phyloP scores from a whole-genome alignment of 2,113 vertebrate genomes.

The Felis chaus region DNA sequence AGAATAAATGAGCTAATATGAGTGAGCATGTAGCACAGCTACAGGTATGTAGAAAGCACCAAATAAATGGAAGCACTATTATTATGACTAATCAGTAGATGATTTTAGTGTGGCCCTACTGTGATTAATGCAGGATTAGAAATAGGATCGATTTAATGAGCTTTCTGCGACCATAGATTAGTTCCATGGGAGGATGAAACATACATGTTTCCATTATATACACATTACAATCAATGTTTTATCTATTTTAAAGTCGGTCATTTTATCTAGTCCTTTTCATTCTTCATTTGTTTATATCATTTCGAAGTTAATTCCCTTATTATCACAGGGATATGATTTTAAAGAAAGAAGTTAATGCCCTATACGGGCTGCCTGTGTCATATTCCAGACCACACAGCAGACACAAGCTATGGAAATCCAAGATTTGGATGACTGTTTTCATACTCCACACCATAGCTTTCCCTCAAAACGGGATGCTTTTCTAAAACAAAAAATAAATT shows the following conservation, averaged over 20 bases:
- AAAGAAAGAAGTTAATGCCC: neutral
- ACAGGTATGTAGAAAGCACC: neutral
- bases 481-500: constrained; percentile 9
- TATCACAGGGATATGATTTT: neutral
- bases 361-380: neutral
- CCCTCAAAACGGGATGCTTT: constrained; percentile 20
- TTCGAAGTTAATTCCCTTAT: neutral
- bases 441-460: neutral
- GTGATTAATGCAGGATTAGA: constrained; percentile 31
- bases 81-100: neutral
- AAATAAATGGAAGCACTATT: neutral
- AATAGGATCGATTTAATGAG: constrained; percentile 30
- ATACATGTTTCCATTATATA: constrained; percentile 19
- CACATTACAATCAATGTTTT: neutral
- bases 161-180: constrained; percentile 13
- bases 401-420: constrained; percentile 25
- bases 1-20: neutral
- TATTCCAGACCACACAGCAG: neutral
- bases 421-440: neutral
- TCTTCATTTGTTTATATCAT: constrained; percentile 10
- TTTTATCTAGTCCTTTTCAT: neutral
- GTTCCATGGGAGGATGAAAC: neutral
- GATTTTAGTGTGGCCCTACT: constrained; percentile 22
- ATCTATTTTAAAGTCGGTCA: constrained; percentile 49
- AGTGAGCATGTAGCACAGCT: neutral